Conservation (phyloP, 2,797 vertebrate species). For the Gymnopithys bicolor region DNA sequence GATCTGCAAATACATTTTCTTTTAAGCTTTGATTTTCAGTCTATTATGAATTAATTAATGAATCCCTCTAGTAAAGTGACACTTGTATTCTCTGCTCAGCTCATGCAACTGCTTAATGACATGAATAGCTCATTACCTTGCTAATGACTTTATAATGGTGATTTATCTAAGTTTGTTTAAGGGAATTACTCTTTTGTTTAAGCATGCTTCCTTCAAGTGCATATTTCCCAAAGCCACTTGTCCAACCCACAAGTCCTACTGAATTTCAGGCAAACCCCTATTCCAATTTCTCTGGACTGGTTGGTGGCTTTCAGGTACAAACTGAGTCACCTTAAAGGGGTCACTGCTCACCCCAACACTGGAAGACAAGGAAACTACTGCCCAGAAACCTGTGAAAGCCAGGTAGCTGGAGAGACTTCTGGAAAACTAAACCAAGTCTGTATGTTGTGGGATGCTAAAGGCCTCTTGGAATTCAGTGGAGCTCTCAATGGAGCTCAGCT, state of each 20-base stretch:
- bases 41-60: slow-evolving; percentile 15
- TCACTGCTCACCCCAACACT: not conserved
- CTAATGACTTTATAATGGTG: slow-evolving; percentile 51
- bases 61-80: not conserved
- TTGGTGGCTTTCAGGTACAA: not conserved
- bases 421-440: not conserved
- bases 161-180: slow-evolving; percentile 47
- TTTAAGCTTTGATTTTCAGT: slow-evolving; percentile 9
- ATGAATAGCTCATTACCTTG: slow-evolving; percentile 46
- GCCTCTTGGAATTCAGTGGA: not conserved
- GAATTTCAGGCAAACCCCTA: not conserved
- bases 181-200: slow-evolving; percentile 14
- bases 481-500: not conserved
- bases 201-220: not conserved
- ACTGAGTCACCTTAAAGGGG: not conserved
- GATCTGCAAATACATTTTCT: not conserved
- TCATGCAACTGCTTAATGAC: slow-evolving; percentile 30
- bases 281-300: not conserved
- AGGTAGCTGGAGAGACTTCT: not conserved
- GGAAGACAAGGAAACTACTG: not conserved
- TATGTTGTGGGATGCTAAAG: not conserved
- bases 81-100: not conserved
- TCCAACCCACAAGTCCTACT: not conserved
- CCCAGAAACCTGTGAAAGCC: not conserved
- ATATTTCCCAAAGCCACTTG: not conserved